Evolutionary conservation across 2,113 vertebrate species (phyloP).

Genomic region (Tringa solitaria): DNA sequence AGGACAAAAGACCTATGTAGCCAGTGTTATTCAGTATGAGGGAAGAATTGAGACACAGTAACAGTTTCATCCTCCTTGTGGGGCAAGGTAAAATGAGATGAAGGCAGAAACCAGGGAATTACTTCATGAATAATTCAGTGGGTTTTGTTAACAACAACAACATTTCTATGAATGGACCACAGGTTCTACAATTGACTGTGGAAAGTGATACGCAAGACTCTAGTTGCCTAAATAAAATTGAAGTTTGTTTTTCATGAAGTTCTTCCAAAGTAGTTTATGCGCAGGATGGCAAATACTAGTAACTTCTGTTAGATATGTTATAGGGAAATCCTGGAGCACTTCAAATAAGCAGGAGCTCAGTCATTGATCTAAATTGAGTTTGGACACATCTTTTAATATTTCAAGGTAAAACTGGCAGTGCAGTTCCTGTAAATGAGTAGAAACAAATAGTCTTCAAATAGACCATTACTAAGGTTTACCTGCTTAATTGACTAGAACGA

Average conservation of each 20-base stretch:
- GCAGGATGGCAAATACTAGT: neutral
- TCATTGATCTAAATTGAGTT: neutral
- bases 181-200: neutral
- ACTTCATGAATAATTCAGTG: neutral
- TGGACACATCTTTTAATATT: neutral
- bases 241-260: neutral
- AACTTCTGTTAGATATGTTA: neutral
- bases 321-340: neutral
- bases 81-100: neutral
- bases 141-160: neutral
- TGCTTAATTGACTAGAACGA: neutral
- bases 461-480: neutral
- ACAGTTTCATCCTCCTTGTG: neutral
- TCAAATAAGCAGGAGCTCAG: neutral
- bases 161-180: fast-evolving
- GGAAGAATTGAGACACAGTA: neutral
- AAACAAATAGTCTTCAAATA: neutral
- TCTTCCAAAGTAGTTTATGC: neutral
- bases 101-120: neutral
- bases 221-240: neutral
- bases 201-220: neutral
- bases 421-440: neutral
- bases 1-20: neutral
- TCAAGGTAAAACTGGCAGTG: neutral
- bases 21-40: neutral